Evolutionary conservation across 2,888 invertebrate species (phyloP).

Genomic region (Melinopterus prodromus): DNA sequence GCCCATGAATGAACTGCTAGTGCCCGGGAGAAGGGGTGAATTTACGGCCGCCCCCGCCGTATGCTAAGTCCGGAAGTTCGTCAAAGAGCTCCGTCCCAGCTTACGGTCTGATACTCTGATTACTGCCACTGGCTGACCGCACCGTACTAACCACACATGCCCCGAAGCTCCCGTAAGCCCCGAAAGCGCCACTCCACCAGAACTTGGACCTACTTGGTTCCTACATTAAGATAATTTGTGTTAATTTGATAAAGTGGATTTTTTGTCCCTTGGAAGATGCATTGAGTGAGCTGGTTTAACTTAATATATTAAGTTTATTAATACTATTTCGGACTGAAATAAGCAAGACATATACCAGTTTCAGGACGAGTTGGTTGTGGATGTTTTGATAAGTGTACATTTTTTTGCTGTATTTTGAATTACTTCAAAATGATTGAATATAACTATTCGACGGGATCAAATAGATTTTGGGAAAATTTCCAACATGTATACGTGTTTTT

Average conservation of each 20-base stretch:
- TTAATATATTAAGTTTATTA: too few relatives aligned
- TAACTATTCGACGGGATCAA: too few relatives aligned
- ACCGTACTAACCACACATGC: background rate
- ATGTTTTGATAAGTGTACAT: too few relatives aligned
- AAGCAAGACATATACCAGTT: too few relatives aligned
- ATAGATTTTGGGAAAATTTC: too few relatives aligned
- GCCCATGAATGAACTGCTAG: background rate
- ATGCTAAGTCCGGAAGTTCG: background rate
- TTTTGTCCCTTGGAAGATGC: background rate
- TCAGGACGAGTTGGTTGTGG: too few relatives aligned
- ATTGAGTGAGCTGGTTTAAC: too few relatives aligned
- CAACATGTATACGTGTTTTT: too few relatives aligned
- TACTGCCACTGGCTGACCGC: conserved; percentile 4
- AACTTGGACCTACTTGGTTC: background rate
- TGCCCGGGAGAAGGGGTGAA: background rate
- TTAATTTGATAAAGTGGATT: background rate
- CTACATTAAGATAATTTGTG: background rate
- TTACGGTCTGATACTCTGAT: background rate
- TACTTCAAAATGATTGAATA: too few relatives aligned
- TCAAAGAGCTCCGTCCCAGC: background rate
- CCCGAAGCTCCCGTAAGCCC: background rate
- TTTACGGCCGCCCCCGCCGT: background rate
- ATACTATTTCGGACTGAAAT: too few relatives aligned
- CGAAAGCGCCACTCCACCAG: background rate
- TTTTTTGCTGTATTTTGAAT: too few relatives aligned